Evolutionary conservation across 2,888 invertebrate species (phyloP), one percentile per base, ranked within the genome.

Genomic region (Nymphalis urticae): DNA sequence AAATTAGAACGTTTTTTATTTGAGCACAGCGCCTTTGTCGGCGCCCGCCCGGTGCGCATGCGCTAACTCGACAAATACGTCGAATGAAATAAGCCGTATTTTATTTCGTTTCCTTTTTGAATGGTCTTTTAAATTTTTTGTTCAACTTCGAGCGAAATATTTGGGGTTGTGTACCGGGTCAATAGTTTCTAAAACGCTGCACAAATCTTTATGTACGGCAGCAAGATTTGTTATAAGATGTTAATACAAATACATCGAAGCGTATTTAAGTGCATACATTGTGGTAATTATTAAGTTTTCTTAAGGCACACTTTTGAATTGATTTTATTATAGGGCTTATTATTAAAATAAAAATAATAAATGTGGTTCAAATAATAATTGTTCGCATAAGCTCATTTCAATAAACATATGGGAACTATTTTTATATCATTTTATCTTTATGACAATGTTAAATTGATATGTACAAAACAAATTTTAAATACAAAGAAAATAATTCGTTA

Each of bases 31-130:
- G 81, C 84, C 88, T 91, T 92, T 92, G 92, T 92, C 91, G 91
- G 90, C 84, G 86, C 83, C 88, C 88, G 89, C 90, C 91, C 85
- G 88, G 89, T 87, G 90, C 84, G 90, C 85, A 79, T 85, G 89
- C 89, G 92, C 90, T 91, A 91, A 91, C 91, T 92, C 91, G 92
- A 90, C 91, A 90, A 92, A 91, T 88, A 89, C 90, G 85, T 89
- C 86, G 83, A 88, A 92, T 86, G 88, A 88, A 91, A 92, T 91
- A 89, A 89, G 89, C 89, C 85, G 87, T 89, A 89, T 91, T 89
- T 88, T 87, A 85, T 89, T 90, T 85, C 90, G 80, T 83, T 87
- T 83, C 82, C 79, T 84, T 85, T 87, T 85, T 85, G 83, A 84
- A 85, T 85, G 76, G 79, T 79, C 82, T 81, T 85, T 85, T 82